phyloP scores from a whole-genome alignment of 2,797 vertebrate genomes.

The Setipinna tenuifilis region DNA sequence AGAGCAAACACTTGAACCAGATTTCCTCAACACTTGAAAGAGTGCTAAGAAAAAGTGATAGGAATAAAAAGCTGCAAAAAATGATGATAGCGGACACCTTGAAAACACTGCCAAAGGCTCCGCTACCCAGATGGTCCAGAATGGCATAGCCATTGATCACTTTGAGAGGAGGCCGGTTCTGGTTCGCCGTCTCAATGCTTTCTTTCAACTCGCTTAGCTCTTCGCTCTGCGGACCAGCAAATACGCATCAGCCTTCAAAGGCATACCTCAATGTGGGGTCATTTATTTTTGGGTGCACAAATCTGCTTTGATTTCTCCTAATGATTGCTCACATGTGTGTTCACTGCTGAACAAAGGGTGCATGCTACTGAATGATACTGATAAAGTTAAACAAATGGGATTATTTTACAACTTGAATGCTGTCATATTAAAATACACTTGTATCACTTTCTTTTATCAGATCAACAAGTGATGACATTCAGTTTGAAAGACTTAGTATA shows the following conservation, averaged over 20 bases:
- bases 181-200: conserved; percentile 82
- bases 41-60: neutral
- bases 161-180: conserved; percentile 83
- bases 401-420: neutral
- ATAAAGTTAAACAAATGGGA: neutral
- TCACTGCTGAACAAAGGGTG: neutral
- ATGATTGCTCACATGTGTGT: conserved; percentile 4
- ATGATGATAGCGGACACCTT: conserved; percentile 71
- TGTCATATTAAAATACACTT: neutral
- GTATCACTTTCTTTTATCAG: neutral
- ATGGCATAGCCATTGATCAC: conserved; percentile 84
- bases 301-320: neutral
- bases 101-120: conserved; percentile 89
- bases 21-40: neutral
- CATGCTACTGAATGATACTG: neutral
- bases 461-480: neutral
- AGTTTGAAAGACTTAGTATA: neutral
- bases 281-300: neutral
- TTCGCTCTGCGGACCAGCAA: conserved; percentile 71
- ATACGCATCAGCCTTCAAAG: neutral
- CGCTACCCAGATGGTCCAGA: conserved; percentile 88
- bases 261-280: neutral
- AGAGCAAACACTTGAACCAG: neutral
- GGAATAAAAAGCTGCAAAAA: conserved; percentile 15
- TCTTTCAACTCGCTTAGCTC: conserved; percentile 82